phyloP scores from a whole-genome alignment of 2,888 invertebrate genomes.

The Conomelus anceps region DNA sequence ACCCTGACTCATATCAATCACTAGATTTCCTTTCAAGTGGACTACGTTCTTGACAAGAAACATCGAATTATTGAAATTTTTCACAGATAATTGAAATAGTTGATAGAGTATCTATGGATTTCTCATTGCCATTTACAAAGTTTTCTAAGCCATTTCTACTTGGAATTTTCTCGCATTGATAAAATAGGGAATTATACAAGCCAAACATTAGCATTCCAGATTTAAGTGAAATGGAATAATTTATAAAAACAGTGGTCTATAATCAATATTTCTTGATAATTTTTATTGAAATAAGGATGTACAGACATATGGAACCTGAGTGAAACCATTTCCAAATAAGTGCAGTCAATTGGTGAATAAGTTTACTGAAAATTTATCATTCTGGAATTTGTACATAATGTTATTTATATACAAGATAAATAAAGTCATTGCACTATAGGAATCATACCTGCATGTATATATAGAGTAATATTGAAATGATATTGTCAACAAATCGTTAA shows the following conservation, averaged over 20 bases:
- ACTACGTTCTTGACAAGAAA: no score
- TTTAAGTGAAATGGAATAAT: neutral
- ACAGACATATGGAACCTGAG: neutral
- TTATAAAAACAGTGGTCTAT: neutral
- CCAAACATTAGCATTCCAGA: no score
- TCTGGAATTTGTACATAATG: neutral
- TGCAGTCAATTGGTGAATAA: neutral
- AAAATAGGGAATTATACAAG: no score
- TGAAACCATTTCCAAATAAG: neutral
- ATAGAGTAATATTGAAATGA: neutral
- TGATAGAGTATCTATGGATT: no score
- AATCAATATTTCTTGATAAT: neutral
- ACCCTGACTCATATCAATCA: no score
- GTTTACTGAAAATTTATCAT: neutral
- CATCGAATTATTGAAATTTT: no score
- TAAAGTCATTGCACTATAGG: neutral
- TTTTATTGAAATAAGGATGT: neutral
- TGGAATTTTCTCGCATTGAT: no score
- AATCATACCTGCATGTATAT: neutral
- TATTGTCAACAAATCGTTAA: neutral
- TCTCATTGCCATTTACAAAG: no score
- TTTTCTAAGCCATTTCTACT: no score
- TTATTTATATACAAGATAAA: neutral
- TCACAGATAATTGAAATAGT: no score
- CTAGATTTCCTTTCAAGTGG: no score